phyloP scores from a whole-genome alignment of 2,113 vertebrate species.

The Melospiza melodia region DNA sequence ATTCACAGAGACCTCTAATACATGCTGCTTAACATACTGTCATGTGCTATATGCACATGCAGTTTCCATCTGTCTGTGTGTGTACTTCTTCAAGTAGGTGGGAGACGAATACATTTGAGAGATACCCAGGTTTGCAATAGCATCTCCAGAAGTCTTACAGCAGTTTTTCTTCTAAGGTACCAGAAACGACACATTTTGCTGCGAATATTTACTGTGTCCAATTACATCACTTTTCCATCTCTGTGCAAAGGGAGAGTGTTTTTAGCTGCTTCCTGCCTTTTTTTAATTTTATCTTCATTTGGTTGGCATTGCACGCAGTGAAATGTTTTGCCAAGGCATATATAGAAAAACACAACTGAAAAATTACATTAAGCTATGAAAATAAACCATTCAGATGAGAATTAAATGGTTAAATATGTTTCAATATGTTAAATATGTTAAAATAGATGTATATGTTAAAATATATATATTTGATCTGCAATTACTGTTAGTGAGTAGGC shows the following conservation, averaged over 20 bases:
- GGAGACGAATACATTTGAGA: neutral
- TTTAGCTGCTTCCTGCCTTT: neutral
- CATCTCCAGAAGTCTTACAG: neutral
- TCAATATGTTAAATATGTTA: neutral
- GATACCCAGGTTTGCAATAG: neutral
- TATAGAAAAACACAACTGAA: neutral
- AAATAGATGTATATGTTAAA: neutral
- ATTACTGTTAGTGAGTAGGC: neutral
- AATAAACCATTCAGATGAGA: neutral
- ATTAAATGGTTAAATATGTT: neutral
- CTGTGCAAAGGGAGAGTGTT: neutral
- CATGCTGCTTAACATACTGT: neutral
- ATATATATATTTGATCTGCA: neutral
- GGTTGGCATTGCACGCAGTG: neutral
- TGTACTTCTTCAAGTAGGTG: neutral
- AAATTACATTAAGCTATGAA: neutral
- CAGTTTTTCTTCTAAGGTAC: neutral
- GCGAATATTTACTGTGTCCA: neutral
- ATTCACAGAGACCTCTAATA: neutral
- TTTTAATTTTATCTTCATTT: neutral
- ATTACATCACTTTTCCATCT: neutral
- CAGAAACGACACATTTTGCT: neutral
- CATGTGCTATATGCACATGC: rapidly evolving
- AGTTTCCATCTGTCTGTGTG: neutral
- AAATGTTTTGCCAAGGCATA: neutral